These are phyloP conservation scores for Pygathrix nemaeus DNA, from an alignment of 2,113 vertebrate genomes.

Conservation along the genomic window DNA sequence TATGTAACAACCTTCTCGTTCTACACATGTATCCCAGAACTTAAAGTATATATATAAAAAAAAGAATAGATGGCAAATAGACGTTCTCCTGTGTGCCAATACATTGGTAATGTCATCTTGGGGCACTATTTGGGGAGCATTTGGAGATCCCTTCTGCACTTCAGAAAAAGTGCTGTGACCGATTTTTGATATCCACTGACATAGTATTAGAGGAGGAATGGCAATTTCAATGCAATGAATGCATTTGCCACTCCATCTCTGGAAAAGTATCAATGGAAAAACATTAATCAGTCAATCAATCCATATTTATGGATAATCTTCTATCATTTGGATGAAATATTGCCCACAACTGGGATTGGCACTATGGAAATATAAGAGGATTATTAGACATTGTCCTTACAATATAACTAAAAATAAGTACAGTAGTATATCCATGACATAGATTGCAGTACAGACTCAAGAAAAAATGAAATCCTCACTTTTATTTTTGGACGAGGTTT, in stretches of 20 bases:
- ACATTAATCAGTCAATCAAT: not conserved
- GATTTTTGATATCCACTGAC: not conserved
- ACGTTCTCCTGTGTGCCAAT: not conserved
- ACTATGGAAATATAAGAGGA: not conserved
- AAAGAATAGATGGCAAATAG: not conserved
- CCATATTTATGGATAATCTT: not conserved
- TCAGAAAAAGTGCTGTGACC: not conserved
- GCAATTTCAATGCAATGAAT: not conserved
- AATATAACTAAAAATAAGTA: not conserved
- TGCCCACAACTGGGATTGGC: not conserved
- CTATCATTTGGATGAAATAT: not conserved
- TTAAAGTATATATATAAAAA: no score
- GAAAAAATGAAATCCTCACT: slow-evolving; percentile 14
- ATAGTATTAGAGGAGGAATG: not conserved
- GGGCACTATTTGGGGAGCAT: not conserved
- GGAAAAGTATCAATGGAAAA: not conserved
- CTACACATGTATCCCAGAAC: no score
- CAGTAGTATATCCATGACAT: not conserved
- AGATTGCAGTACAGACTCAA: not conserved
- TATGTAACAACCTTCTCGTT: no score
- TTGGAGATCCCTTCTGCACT: not conserved
- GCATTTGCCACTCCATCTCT: not conserved
- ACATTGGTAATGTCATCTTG: not conserved
- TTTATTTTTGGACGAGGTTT: not conserved
- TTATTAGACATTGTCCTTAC: not conserved